Evolutionary conservation across 2,113 vertebrate genomes (phyloP).

Genomic region (Heterocephalus glaber): DNA sequence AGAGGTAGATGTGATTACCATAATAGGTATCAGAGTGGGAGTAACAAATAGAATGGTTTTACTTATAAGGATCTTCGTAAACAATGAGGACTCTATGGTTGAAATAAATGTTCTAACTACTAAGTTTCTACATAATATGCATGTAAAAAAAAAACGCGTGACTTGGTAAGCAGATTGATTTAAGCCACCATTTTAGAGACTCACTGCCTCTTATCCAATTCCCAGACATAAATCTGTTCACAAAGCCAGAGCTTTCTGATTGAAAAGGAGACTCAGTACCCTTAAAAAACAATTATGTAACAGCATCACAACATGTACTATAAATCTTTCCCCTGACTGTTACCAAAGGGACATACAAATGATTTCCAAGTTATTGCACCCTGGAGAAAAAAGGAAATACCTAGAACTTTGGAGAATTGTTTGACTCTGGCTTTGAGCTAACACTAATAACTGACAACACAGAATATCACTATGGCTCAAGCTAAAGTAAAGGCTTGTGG

Average conservation of each 20-base stretch:
- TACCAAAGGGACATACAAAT: constrained; percentile 37
- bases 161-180: constrained; percentile 22
- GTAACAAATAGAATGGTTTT: neutral
- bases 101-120: neutral
- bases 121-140: neutral
- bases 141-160: neutral
- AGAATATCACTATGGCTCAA: neutral
- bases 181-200: neutral
- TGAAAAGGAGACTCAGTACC: neutral
- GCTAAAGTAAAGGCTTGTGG: neutral
- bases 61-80: neutral
- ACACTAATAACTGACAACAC: neutral
- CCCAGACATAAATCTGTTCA: neutral
- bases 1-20: neutral
- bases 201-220: neutral
- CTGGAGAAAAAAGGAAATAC: neutral
- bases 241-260: neutral
- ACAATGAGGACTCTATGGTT: neutral
- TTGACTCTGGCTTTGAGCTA: neutral
- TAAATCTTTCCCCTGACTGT: neutral
- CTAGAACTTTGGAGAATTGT: neutral
- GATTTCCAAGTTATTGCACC: neutral
- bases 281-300: neutral
- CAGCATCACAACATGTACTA: neutral
- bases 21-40: neutral